Base-by-base conservation (phyloP, 2,113 vertebrate species). In the Rhipidura dahli region DNA sequence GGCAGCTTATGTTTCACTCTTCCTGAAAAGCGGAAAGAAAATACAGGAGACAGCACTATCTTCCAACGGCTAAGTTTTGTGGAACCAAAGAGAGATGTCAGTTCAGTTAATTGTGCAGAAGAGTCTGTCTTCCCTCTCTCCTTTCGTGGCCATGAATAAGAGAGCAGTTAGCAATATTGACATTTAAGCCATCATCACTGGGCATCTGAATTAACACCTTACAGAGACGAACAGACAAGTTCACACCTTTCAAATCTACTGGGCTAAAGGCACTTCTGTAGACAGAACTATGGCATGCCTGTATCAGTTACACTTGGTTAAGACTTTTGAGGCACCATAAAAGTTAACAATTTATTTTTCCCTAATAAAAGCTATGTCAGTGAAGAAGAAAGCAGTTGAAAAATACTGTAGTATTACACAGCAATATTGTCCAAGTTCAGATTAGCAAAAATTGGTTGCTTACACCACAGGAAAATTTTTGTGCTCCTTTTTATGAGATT, bases 171-270 rank as follows among this genome's bases (percentile, higher is more conserved):
- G 93, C 84, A 96, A 96, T 96, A 95, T 96, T 96, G 95, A 94
- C 91, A 96, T 93, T 97, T 94, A 96, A 94, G 85, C 85, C 78
- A 77, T 95, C 93, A 94, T 94, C 82, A 83, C 3, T 26, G 78
- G 90, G 87, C 90, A 94, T 83, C 93, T 91, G 94, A 97, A 95
- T 93, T 97, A 96, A 96, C 90, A 95, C 87, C 78, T 96, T 87
- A 80, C 40, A 76, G 72, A 93, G 69, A 90, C 1, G 27, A 91
- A 75, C 75, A 95, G 87, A 88, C 78, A 89, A 83, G 84, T 95
- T 93, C 95, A 80, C 87, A 87, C 84, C 70, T 93, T 89, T 91
- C 84, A 93, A 96, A 96, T 77, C 47, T 73, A 59, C 82, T 44
- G 42, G 33, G 54, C 81, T 94, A 85, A 95, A 97, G 89, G 64